Percentiles rank a stretch among this genome's conserved stretches.
phyloP scores from a whole-genome alignment of 2,888 invertebrate species.

The Melanostoma scalare region DNA sequence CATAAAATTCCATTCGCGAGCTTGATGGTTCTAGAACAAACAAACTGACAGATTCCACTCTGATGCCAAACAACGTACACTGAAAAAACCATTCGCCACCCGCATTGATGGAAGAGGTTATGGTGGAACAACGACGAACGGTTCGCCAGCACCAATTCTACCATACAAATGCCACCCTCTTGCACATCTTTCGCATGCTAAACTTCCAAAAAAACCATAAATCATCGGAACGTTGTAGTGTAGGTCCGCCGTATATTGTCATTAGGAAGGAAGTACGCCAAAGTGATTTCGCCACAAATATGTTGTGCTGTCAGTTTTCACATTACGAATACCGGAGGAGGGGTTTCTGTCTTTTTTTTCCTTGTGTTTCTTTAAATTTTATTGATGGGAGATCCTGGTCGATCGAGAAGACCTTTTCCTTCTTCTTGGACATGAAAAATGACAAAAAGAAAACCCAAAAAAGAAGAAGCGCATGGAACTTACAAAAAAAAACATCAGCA shows the following conservation, averaged over 20 bases:
- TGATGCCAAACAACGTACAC: conserved; percentile 8
- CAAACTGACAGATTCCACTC: conserved; percentile 43
- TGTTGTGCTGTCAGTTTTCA: conserved; percentile 41
- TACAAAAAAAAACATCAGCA: conserved; percentile 25
- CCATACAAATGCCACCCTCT: conserved; percentile 40
- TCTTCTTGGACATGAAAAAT: conserved; percentile 34
- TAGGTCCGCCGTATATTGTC: conserved; percentile 63
- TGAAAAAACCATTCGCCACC: conserved; percentile 61
- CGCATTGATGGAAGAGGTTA: conserved; percentile 39
- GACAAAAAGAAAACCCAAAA: conserved; percentile 48
- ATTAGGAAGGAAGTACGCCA: conserved; percentile 71
- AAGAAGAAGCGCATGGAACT: neutral
- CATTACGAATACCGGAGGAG: conserved; percentile 17
- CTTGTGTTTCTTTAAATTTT: conserved; percentile 4
- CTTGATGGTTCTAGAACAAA: conserved; percentile 43
- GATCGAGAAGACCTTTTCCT: conserved; percentile 7
- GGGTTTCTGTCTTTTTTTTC: conserved; percentile 28
- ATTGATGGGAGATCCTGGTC: conserved; percentile 26
- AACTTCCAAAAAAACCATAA: conserved; percentile 62
- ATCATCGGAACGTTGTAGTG: conserved; percentile 59
- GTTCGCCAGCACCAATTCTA: conserved; percentile 45
- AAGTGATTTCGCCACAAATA: conserved; percentile 66
- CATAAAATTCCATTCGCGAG: conserved; percentile 37
- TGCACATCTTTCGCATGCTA: conserved; percentile 14
- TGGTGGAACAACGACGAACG: neutral